Evolutionary conservation across 2,797 vertebrate species (phyloP), one percentile per base, ranked within the genome.

Genomic region (Chlorospingus semifuscus): DNA sequence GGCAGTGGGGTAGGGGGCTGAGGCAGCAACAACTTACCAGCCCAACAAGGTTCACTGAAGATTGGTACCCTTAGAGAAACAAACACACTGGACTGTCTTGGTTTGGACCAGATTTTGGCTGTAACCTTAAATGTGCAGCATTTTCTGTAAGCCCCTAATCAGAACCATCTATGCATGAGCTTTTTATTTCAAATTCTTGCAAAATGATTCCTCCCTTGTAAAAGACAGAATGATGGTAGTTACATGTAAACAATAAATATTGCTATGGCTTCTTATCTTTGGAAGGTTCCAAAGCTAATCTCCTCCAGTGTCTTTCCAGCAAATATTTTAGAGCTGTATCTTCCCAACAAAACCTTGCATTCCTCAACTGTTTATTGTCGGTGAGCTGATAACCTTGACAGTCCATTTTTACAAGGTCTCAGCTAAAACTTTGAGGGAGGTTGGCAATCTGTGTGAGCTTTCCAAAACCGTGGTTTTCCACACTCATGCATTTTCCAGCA

Each of bases 381-480:
- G 4, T 4, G 1, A 0, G 3, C 59, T 78, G 84, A 80, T 87
- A 95, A 87, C 92, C 88, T 89, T 91, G 92, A 81, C 75, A 90
- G 50, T 16, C 19, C 56, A 78, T 68, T 94, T 96, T 96, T 64
- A 92, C 94, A 93, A 95, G 81, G 82, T 94, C 90, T 95, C 71
- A 90, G 84, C 79, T 92, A 90, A 84, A 93, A 75, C 75, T 39
- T 83, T 9, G 68, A 74, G 61, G 71, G 49, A 89, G 61, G 57
- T 7, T 92, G 66, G 64, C 4, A 9, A 79, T 84, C 66, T 50
- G 9, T 34, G 30, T 75, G 63, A 94, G 82, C 56, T 77, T 82
- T 76, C 66, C 59, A 71, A 95, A 92, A 78, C 68, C 2, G 34
- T 57, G 63, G 64, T 88, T 79, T 95, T 59, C 63, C 41, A 50